These are phyloP conservation scores for Artibeus jamaicensis DNA, from an alignment of 2,797 vertebrate genomes.

Conservation along the genomic window DNA sequence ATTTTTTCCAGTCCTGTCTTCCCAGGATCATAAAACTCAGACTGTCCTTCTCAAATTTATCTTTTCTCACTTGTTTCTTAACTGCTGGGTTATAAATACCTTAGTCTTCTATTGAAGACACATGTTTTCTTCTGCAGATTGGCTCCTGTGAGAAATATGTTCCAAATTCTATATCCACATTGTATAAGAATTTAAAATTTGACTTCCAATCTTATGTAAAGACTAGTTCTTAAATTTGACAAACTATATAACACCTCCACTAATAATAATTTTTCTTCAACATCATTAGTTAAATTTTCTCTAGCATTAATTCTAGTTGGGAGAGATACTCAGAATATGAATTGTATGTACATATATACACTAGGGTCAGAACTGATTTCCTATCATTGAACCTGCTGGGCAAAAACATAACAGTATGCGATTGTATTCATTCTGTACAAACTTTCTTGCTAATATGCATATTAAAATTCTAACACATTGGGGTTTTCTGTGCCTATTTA, in stretches of 20 bases:
- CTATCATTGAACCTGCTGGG: conserved; percentile 67
- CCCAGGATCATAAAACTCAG: conserved; percentile 87
- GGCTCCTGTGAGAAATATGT: conserved; percentile 80
- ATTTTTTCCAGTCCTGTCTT: conserved; percentile 81
- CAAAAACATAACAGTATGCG: conserved; percentile 67
- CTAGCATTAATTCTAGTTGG: conserved; percentile 54
- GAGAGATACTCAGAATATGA: conserved; percentile 34
- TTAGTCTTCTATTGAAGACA: conserved; percentile 80
- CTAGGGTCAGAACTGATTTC: conserved; percentile 67
- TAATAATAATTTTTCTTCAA: conserved; percentile 52
- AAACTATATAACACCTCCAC: background rate
- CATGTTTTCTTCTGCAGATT: conserved; percentile 76
- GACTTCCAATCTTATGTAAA: conserved; percentile 32
- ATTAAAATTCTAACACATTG: conserved; percentile 70
- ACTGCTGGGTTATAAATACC: conserved; percentile 84
- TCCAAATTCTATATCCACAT: conserved; percentile 76
- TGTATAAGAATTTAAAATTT: conserved; percentile 65
- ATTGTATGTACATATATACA: conserved; percentile 49
- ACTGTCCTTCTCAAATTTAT: conserved; percentile 77
- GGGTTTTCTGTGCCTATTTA: conserved; percentile 28
- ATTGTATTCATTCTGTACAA: conserved; percentile 42
- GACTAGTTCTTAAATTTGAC: conserved; percentile 20
- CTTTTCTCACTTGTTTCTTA: conserved; percentile 79
- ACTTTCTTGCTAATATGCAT: conserved; percentile 70
- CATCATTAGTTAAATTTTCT: conserved; percentile 57